phyloP scores from a whole-genome alignment of 2,113 vertebrate genomes.

The Myotis brandtii region DNA sequence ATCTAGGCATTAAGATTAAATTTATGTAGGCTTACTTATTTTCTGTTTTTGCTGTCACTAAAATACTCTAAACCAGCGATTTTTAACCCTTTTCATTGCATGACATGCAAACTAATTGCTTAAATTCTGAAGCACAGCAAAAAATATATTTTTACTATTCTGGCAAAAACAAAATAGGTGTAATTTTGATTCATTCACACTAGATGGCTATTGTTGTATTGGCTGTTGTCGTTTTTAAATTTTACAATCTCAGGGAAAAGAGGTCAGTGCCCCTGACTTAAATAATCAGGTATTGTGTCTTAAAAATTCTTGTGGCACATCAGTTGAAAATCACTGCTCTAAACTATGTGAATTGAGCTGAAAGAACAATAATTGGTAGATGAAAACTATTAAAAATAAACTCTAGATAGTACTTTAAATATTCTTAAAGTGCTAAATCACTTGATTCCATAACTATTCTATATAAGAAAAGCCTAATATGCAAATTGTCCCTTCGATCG shows the following conservation, averaged over 20 bases:
- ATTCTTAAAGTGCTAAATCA: background rate
- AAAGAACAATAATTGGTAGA: background rate
- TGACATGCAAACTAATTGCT: background rate
- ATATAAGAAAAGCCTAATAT: too few relatives aligned
- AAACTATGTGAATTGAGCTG: background rate
- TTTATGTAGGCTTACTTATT: background rate
- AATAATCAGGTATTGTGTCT: background rate
- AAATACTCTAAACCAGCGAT: background rate
- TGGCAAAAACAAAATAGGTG: too few relatives aligned
- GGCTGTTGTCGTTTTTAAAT: background rate
- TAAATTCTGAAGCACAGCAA: background rate
- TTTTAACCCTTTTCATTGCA: background rate
- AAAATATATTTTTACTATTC: background rate
- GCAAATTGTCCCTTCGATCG: too few relatives aligned
- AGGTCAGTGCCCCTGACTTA: background rate
- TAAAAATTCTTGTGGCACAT: background rate
- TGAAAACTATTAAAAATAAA: slow-evolving; percentile 1
- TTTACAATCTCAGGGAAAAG: background rate
- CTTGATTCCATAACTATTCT: background rate
- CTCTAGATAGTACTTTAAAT: background rate
- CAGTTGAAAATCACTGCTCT: background rate
- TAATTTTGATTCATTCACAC: background rate
- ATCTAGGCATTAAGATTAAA: slow-evolving; percentile 20
- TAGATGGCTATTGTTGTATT: background rate
- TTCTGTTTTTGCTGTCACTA: background rate